These are phyloP conservation scores for Ferdinandea cuprea DNA, from an alignment of 2,888 invertebrate genomes.

Conservation along the genomic window DNA sequence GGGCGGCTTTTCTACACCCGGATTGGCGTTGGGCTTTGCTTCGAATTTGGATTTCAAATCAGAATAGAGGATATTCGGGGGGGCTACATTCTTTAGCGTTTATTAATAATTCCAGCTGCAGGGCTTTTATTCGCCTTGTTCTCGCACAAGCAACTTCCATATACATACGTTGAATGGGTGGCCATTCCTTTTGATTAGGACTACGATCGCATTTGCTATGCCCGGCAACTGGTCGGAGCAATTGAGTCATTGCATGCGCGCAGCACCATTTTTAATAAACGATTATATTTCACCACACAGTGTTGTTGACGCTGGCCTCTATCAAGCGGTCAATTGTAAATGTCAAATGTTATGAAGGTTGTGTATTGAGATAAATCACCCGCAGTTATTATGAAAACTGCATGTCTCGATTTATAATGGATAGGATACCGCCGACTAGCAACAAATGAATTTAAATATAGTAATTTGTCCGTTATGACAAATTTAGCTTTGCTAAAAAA, in stretches of 20 bases:
- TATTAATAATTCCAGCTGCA: constrained; percentile 72
- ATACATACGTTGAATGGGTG: constrained; percentile 44
- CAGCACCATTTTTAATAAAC: constrained; percentile 31
- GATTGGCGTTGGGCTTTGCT: constrained; percentile 37
- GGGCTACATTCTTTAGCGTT: constrained; percentile 56
- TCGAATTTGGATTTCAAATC: constrained; percentile 21
- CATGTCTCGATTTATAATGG: constrained; percentile 37
- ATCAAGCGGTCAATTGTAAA: constrained; percentile 60
- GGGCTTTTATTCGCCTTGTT: constrained; percentile 51
- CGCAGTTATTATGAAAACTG: constrained; percentile 25
- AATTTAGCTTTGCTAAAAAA: constrained; percentile 37
- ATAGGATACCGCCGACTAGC: constrained; percentile 24
- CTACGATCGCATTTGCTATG: constrained; percentile 1
- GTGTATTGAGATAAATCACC: constrained; percentile 62
- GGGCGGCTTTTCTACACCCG: constrained; percentile 62
- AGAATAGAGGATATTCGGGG: constrained; percentile 5
- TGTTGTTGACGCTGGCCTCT: constrained; percentile 63
- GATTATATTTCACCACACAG: constrained; percentile 57
- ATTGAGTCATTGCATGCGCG: constrained; percentile 63
- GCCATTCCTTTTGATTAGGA: constrained; percentile 35
- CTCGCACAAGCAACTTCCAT: constrained; percentile 21
- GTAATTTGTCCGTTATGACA: constrained; percentile 27
- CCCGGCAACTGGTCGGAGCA: constrained; percentile 58
- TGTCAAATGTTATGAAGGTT: constrained; percentile 70
- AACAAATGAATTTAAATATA: constrained; percentile 46